Evolutionary conservation across 2,888 invertebrate genomes (phyloP), one percentile per base, ranked within the genome.

Genomic region (Morpho helenor): DNA sequence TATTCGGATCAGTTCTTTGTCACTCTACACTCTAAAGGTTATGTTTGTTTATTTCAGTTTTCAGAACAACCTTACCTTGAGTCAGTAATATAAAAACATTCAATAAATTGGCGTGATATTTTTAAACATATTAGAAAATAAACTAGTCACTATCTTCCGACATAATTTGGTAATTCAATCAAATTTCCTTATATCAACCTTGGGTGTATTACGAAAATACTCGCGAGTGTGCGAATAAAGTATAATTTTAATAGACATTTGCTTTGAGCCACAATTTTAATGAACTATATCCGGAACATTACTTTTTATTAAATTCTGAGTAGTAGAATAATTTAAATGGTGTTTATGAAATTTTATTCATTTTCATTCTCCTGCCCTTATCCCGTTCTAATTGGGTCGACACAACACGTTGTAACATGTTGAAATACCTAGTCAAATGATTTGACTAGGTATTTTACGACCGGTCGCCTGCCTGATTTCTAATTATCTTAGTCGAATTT

Each of bases 51-150:
- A 64, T 66, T 62, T 61, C 62, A 61, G 66, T 66, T 68, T 69
- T 66, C 53, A 57, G 66, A 68, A 60, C 57, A 79, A 70, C 84
- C 84, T 84, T 84, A 75, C 81, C 84, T 84, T 82, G 84, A 74
- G 71, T 59, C 57, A 61, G 66, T 43, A 46, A 53, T 57, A 60
- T 57, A 60, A 62, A 62, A 56, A 49, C 56, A 48, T 49, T 61
- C 16, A 56, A 53, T 56, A 59, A 61, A 53, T 50, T 47, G 43
- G 10, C 42, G 49, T 45, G 57, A 57, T 52, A 49, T 53, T 49
- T 57, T 53, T 47, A 46, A 47, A 53, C 41, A 41, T 47, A 40
- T 31, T 31, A 40, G 2, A 46, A 43, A 31, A 39, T 53, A 53
- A 23, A 41, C n/a, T n/a, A 41, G n/a, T 52, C 9, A 41, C 16